Conservation (phyloP, 2,113 vertebrate species). For the Hippoglossus stenolepis region DNA sequence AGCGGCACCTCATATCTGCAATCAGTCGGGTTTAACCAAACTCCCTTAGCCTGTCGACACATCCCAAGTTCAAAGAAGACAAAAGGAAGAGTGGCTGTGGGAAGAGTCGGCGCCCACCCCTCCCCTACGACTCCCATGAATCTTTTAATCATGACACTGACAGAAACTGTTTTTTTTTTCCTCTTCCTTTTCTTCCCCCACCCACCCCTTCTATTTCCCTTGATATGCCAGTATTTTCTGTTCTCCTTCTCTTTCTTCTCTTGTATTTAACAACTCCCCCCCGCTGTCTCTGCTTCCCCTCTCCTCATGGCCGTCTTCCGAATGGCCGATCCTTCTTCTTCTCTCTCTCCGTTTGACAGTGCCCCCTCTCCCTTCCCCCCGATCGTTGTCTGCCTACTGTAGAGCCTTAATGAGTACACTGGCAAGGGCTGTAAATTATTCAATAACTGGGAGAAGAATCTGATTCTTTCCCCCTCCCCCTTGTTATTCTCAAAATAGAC, state of each 20-base stretch:
- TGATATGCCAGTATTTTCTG: constrained; percentile 53
- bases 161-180: constrained; percentile 47
- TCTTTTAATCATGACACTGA: constrained; percentile 79
- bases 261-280: constrained; percentile 43
- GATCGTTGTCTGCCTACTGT: constrained; percentile 61
- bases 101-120: constrained; percentile 8
- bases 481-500: constrained; percentile 72
- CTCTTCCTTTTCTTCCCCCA: not conserved
- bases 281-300: constrained; percentile 4
- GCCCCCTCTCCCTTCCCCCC: not conserved
- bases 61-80: constrained; percentile 75
- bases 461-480: constrained; percentile 24
- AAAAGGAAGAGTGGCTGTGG: constrained; percentile 41
- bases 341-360: constrained; percentile 53
- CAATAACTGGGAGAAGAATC: constrained; percentile 74
- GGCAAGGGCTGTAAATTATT: constrained; percentile 78
- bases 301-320: constrained; percentile 20
- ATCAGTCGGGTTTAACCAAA: constrained; percentile 68
- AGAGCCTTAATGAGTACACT: constrained; percentile 73
- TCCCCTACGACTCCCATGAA: constrained; percentile 58
- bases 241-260: constrained; percentile 51
- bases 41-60: constrained; percentile 63
- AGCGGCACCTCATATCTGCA: constrained; percentile 54
- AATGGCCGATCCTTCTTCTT: constrained; percentile 43
- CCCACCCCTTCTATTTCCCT: constrained; percentile 45